Percentiles rank a stretch among this genome's conserved stretches.
Conservation (phyloP, 2,888 invertebrate species). For the Cryptocephalus primarius region DNA sequence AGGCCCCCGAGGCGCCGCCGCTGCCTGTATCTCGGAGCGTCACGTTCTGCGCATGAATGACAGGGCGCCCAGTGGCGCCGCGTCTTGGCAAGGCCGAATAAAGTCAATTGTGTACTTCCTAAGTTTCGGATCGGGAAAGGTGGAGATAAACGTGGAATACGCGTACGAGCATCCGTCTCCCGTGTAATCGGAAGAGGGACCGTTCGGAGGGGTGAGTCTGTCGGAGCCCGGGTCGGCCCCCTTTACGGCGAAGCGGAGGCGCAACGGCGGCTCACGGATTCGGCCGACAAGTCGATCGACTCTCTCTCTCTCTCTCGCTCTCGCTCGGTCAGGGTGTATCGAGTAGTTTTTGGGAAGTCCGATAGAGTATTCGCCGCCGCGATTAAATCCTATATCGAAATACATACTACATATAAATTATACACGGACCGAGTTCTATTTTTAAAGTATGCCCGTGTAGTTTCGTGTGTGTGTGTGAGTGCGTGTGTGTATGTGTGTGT, state of each 20-base stretch:
- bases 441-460: slow-evolving; percentile 31
- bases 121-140: slow-evolving; percentile 3
- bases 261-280: slow-evolving; percentile 2
- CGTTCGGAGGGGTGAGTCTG: slow-evolving; percentile 7
- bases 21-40: slow-evolving; percentile 6
- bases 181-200: slow-evolving; percentile 1
- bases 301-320: too few species aligned
- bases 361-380: slow-evolving; percentile 29
- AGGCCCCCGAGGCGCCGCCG: neutral
- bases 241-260: slow-evolving; percentile 21
- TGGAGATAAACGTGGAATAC: neutral
- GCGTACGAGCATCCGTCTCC: too few species aligned
- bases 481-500: slow-evolving; percentile 13
- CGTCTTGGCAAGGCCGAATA: slow-evolving; percentile 12
- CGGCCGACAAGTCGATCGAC: too few species aligned
- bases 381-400: slow-evolving; percentile 21
- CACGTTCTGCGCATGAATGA: slow-evolving; percentile 17
- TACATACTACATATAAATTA: slow-evolving; percentile 3
- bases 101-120: slow-evolving; percentile 13
- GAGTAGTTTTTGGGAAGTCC: slow-evolving; percentile 36
- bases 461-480: slow-evolving; percentile 16
- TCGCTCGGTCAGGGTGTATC: slow-evolving; percentile 32
- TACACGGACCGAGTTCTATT: slow-evolving; percentile 36
- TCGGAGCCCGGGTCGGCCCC: slow-evolving; percentile 13
- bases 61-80: slow-evolving; percentile 22